These are phyloP conservation scores for Cyprinodon diabolis DNA, from an alignment of 2,797 vertebrate genomes.

Conservation along the genomic window DNA sequence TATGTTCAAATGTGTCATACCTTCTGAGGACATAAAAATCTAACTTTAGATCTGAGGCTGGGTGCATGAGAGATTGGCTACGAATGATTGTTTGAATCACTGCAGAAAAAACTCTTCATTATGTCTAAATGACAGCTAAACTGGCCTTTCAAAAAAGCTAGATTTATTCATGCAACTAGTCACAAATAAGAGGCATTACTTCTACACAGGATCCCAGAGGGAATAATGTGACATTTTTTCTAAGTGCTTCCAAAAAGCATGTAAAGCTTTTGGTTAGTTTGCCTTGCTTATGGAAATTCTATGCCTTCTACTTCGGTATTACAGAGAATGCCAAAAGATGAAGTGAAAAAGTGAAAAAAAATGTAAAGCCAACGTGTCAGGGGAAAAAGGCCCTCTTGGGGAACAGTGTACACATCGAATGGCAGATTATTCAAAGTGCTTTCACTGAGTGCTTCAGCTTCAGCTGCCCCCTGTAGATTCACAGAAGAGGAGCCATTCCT, in stretches of 20 bases:
- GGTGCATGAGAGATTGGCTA: constrained; percentile 18
- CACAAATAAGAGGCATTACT: constrained; percentile 48
- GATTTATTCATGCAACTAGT: constrained; percentile 60
- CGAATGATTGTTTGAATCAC: constrained; percentile 43
- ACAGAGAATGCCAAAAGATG: constrained; percentile 24
- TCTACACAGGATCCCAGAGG: constrained; percentile 55
- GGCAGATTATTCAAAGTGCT: constrained; percentile 16
- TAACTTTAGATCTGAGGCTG: neutral
- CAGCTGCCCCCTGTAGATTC: constrained; percentile 4
- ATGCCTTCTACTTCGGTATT: constrained; percentile 15
- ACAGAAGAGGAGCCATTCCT: neutral
- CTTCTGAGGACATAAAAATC: constrained; percentile 3
- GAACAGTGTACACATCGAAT: constrained; percentile 18
- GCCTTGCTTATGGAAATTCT: constrained; percentile 17
- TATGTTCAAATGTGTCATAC: neutral
- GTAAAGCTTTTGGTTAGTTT: constrained; percentile 31
- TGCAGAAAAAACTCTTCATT: constrained; percentile 53
- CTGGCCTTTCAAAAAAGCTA: constrained; percentile 64
- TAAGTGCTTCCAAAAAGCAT: constrained; percentile 51
- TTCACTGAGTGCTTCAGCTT: constrained; percentile 22
- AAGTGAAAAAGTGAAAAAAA: neutral
- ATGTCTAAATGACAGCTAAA: constrained; percentile 67
- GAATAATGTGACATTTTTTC: constrained; percentile 57
- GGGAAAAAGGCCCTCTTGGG: constrained; percentile 19
- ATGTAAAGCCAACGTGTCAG: constrained; percentile 2